Evolutionary conservation across 2,888 invertebrate species (phyloP).

Genomic region (Acrocera orbiculus): DNA sequence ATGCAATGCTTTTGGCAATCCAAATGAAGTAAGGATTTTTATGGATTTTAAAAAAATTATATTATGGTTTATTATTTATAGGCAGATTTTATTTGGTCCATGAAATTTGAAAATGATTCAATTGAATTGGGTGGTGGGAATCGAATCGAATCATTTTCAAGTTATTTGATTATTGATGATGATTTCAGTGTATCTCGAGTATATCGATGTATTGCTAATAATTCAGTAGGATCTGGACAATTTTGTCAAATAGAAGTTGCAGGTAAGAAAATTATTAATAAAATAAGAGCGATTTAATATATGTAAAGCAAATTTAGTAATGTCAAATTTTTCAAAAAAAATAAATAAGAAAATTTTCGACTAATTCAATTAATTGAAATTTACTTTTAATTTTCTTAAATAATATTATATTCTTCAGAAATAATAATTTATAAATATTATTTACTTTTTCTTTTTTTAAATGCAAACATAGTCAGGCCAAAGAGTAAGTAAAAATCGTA

Average conservation of each 20-base stretch:
- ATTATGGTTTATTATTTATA: slow-evolving; percentile 14
- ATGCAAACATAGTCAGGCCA: slow-evolving; percentile 13
- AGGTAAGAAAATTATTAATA: slow-evolving; percentile 42
- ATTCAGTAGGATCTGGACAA: slow-evolving; percentile 52
- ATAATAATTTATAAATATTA: not conserved
- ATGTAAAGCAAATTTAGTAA: too few species aligned
- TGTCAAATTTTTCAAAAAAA: too few species aligned
- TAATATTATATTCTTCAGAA: too few species aligned
- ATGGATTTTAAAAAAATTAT: slow-evolving; percentile 3
- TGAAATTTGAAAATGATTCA: slow-evolving; percentile 70
- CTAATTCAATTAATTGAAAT: too few species aligned
- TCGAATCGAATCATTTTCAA: slow-evolving; percentile 21
- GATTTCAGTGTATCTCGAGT: slow-evolving; percentile 45
- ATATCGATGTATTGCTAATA: slow-evolving; percentile 72
- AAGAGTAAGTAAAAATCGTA: slow-evolving; percentile 13
- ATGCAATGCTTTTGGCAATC: slow-evolving; percentile 69
- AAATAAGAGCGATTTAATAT: too few species aligned
- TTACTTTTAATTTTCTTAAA: too few species aligned
- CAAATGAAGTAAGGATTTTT: slow-evolving; percentile 31
- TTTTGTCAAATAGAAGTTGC: slow-evolving; percentile 49
- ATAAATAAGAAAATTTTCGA: too few species aligned
- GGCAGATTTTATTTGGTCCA: slow-evolving; percentile 56
- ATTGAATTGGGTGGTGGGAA: slow-evolving; percentile 36
- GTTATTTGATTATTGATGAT: slow-evolving; percentile 46
- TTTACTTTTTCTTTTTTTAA: slow-evolving; percentile 1